Conservation (phyloP, 2,888 invertebrate genomes). For the Synergus gifuensis region DNA sequence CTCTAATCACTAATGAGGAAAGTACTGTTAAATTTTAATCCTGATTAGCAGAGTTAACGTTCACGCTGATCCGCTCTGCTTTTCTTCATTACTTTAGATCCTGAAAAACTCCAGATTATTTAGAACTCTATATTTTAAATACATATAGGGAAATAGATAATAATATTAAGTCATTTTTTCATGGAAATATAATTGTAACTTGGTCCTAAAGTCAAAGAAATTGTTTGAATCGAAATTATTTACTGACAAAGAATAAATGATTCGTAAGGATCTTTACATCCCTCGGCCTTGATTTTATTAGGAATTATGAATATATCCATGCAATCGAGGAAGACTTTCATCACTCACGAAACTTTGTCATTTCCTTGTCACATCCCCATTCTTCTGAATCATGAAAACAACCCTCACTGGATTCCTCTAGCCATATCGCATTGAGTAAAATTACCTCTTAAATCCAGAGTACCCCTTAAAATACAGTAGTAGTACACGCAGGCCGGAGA, state of each 20-base stretch:
- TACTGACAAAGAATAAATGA: not conserved
- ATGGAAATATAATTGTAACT: no score
- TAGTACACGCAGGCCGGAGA: not conserved
- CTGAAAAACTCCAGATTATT: not conserved
- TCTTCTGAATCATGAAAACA: slow-evolving; percentile 3
- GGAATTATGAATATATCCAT: not conserved
- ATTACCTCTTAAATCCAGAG: slow-evolving; percentile 25
- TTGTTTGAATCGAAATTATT: not conserved
- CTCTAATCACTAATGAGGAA: slow-evolving; percentile 7
- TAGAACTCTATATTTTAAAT: no score
- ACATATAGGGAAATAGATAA: no score
- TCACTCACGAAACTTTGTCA: not conserved
- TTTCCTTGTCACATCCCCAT: not conserved
- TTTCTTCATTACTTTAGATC: not conserved
- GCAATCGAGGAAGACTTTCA: not conserved
- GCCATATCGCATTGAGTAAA: slow-evolving; percentile 27
- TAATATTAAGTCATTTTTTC: no score
- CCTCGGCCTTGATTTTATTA: not conserved
- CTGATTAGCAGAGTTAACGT: not conserved
- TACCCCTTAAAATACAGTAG: slow-evolving; percentile 9
- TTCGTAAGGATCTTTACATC: not conserved
- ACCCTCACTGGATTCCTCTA: slow-evolving; percentile 3
- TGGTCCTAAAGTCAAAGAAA: not conserved
- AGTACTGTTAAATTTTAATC: slow-evolving; percentile 3
- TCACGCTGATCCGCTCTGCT: not conserved